Base-by-base conservation (phyloP, 2,888 invertebrate genomes). In the Cryptocheilus praepositus region DNA sequence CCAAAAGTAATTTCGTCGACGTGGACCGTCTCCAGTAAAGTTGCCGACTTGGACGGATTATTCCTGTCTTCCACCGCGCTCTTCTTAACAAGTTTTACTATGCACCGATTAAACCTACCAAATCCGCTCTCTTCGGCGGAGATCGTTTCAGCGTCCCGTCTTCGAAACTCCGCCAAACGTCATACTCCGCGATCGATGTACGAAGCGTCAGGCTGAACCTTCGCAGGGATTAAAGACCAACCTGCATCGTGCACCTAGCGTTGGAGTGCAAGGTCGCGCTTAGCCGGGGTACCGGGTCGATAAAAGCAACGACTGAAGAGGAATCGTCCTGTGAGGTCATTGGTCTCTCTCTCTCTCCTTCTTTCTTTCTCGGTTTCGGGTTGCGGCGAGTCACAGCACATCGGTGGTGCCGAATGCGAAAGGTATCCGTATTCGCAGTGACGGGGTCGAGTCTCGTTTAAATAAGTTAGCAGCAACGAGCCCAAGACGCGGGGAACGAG, bases 371-470 rank as follows among this genome's bases (percentile, higher is more conserved):
- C 8, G 18, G 49, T 49, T 49, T 49, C 49, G 49, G 16, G 28
- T 43, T 54, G 63, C 61, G 55, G 61, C 60, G 64, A 76, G 67
- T 76, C 76, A 70, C 67, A 65, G 70, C 73, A 70, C 70, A 74
- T 74, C 68, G 36, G 36, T 36, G 75, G 70, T 75, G 64, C 70
- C 75, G 77, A 74, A 75, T 77, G 75, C 77, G 75, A 74, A 70
- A 70, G 71, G 73, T 73, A 77, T 77, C 73, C 69, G 77, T 73
- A 77, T 79, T 79, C 79, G 70, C 61, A 75, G 72, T 77, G 77
- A 77, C 78, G 77, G 78, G 79, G 73, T 77, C 79, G 76, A 77
- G 78, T 70, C 78, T 79, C 73, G 78, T 69, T 77, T 79, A 80
- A 78, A 80, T 79, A 80, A 80, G 79, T 80, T 80, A 78, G 75